These are phyloP conservation scores for Geopemphigus sp. DNA, from an alignment of 1,140 invertebrate genomes.

Conservation along the genomic window DNA sequence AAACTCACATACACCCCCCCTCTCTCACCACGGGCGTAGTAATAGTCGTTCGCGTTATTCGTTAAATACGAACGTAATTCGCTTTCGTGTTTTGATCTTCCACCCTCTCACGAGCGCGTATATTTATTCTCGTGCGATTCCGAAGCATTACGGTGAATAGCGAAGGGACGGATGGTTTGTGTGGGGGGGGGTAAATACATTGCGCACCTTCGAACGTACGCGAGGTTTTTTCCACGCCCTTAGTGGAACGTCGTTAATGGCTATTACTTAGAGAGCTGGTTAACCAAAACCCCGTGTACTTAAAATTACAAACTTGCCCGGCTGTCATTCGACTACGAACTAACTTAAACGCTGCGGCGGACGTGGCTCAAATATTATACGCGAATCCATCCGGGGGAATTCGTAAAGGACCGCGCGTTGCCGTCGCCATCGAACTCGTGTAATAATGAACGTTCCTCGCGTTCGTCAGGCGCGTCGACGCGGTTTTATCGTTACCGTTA, in stretches of 20 bases:
- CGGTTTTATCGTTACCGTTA: no score
- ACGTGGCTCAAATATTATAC: neutral
- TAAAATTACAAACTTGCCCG: constrained; percentile 37
- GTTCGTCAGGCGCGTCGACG: no score
- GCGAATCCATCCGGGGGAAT: no score
- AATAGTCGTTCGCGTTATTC: neutral
- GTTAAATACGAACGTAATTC: constrained; percentile 4
- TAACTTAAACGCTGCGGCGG: neutral
- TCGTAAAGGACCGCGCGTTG: no score
- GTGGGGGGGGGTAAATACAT: no score
- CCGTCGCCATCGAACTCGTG: no score
- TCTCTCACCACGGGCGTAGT: no score
- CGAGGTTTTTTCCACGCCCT: constrained; percentile 4
- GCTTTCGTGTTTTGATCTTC: constrained; percentile 37
- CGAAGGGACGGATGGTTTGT: no score
- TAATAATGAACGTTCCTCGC: no score
- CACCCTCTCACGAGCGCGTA: neutral
- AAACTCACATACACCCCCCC: no score
- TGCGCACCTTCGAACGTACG: neutral
- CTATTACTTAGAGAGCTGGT: constrained; percentile 21
- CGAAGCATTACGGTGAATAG: no score
- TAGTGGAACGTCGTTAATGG: constrained; percentile 29
- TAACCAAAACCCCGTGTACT: constrained; percentile 39
- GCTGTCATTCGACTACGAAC: constrained; percentile 18
- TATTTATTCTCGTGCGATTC: constrained; percentile 8